phyloP scores from a whole-genome alignment of 2,888 invertebrate species.

The Rhagonycha lutea region DNA sequence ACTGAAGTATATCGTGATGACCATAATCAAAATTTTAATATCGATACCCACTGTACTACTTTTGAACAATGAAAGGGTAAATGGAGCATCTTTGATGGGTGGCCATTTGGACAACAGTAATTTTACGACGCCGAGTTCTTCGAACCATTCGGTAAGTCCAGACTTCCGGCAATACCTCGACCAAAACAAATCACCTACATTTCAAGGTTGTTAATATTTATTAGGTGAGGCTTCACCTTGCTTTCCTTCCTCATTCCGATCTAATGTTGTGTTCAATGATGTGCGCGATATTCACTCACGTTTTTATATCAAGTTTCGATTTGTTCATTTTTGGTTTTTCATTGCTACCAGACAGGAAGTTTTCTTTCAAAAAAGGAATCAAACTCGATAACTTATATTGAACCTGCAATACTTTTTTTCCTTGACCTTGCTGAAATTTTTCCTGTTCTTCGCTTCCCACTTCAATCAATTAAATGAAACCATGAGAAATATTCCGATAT shows the following conservation, averaged over 20 bases:
- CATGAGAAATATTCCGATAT: no score
- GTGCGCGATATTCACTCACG: background rate
- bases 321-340: background rate
- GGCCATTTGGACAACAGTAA: slow-evolving; percentile 44
- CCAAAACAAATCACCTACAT: background rate
- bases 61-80: slow-evolving; percentile 29
- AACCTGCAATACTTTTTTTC: background rate
- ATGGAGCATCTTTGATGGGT: slow-evolving; percentile 47
- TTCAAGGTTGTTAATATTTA: background rate
- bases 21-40: slow-evolving; percentile 51
- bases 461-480: background rate
- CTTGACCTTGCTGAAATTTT: background rate
- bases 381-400: no score
- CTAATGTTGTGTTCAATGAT: background rate
- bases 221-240: background rate
- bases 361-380: background rate
- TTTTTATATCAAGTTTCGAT: background rate
- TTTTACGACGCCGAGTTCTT: slow-evolving; percentile 9
- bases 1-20: slow-evolving; percentile 48
- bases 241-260: background rate
- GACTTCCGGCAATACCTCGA: background rate
- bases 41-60: slow-evolving; percentile 46
- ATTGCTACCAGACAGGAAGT: background rate
- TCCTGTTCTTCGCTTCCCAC: background rate
- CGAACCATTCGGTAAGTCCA: slow-evolving; percentile 1